Evolutionary conservation across 1,140 invertebrate species (phyloP), one percentile per base, ranked within the genome.

Genomic region (Eueides isabella): DNA sequence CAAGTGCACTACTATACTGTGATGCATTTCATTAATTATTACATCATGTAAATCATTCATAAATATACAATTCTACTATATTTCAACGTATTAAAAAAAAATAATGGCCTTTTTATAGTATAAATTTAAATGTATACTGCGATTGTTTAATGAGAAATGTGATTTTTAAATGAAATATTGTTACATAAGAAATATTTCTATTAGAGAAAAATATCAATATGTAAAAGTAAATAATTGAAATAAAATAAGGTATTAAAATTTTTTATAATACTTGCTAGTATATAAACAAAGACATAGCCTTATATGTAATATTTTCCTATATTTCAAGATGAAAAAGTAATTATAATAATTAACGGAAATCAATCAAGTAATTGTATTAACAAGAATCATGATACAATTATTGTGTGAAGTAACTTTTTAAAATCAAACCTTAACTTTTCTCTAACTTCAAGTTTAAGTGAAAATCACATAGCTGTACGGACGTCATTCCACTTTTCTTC

Each of bases 401-500:
- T 63, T 63, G 5, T 2, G 16, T 7, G 9, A 26, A 30, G 12
- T 63, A n/a, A 63, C 61, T 63, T 63, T 30, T 30, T 65, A 65
- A 67, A 74, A 67, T 63, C 28, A 74, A 67, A 67, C 61, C 55
- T 61, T 67, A 44, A 31, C 84, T 55, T 86, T 85, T 88, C 82
- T 87, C 76, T 82, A 78, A 80, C 76, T 86, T 85, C 83, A 84
- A 89, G 86, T 89, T 79, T 82, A 80, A 90, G 90, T 92, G 90
- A 91, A 92, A 92, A 90, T 83, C 81, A 81, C 84, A 84, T 87
- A 82, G 86, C 75, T 76, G 81, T 80, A 81, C 83, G 88, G 84
- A 92, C 89, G 86, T 92, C 90, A 92, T 90, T 91, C 90, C 87
- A 91, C 90, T 92, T 92, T 92, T 90, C 90, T 86, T 82, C 89